Evolutionary conservation across 1,140 invertebrate species (phyloP).

Genomic region (Phocides pigmalion): DNA sequence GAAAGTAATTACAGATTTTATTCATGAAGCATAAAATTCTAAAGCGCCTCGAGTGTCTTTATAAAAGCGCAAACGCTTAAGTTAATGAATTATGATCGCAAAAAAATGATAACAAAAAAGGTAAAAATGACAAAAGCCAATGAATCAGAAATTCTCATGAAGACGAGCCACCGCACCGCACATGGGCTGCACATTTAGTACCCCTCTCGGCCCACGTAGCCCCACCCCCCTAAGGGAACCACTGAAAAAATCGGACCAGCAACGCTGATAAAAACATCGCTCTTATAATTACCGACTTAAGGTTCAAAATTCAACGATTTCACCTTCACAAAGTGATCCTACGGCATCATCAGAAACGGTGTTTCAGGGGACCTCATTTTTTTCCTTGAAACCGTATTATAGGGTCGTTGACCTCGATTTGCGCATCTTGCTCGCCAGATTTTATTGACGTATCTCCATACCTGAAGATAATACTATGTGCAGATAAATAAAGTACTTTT

Average conservation of each 20-base stretch:
- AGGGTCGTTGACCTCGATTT: constrained; percentile 63
- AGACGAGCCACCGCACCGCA: constrained; percentile 52
- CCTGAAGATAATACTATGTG: background rate
- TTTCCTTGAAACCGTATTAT: constrained; percentile 45
- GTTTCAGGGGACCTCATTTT: constrained; percentile 50
- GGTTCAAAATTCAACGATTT: constrained; percentile 37
- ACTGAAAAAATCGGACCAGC: constrained; percentile 66
- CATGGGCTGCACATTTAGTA: constrained; percentile 69
- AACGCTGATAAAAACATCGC: constrained; percentile 44
- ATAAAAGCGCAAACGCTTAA: constrained; percentile 31
- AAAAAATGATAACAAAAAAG: constrained; percentile 49
- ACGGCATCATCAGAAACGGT: constrained; percentile 36
- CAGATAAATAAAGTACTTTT: background rate
- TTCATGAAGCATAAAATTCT: constrained; percentile 28
- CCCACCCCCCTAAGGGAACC: constrained; percentile 67
- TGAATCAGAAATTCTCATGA: constrained; percentile 81
- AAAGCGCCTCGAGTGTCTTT: constrained; percentile 19
- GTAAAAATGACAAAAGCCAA: constrained; percentile 52
- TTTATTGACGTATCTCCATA: constrained; percentile 5
- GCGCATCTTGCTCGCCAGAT: background rate
- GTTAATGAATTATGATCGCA: constrained; percentile 41
- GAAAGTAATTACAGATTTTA: constrained; percentile 10
- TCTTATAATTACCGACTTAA: constrained; percentile 45
- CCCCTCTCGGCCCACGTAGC: constrained; percentile 55
- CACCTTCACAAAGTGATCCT: constrained; percentile 1